These are phyloP conservation scores for Porphyrio hochstetteri DNA, from an alignment of 2,113 vertebrate species.

Conservation along the genomic window DNA sequence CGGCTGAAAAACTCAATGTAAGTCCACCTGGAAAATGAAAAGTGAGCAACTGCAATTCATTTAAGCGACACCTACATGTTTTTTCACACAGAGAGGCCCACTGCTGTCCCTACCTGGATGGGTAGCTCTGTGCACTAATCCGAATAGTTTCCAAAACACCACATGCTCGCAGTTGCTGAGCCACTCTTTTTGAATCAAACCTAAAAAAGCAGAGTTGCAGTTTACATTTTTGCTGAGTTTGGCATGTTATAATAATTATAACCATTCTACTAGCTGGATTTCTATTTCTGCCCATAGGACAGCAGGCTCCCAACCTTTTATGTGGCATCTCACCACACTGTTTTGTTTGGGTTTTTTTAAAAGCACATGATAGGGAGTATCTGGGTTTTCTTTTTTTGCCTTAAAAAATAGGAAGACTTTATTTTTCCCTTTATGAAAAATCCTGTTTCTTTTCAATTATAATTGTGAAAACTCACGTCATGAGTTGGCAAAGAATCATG, in stretches of 20 bases:
- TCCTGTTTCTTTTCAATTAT: background rate
- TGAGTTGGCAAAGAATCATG: background rate
- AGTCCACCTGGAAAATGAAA: conserved; percentile 86
- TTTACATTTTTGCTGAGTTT: background rate
- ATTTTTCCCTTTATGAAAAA: background rate
- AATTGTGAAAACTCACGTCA: background rate
- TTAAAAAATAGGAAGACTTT: background rate
- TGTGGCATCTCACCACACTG: no score
- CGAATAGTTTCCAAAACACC: conserved; percentile 95
- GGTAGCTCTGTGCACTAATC: conserved; percentile 96
- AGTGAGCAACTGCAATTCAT: background rate
- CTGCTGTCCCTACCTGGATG: conserved; percentile 79
- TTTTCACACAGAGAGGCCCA: background rate
- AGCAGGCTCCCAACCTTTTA: background rate
- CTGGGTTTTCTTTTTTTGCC: background rate
- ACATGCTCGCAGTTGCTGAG: conserved; percentile 94
- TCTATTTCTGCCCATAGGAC: background rate
- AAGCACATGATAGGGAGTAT: background rate
- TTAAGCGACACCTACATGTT: background rate
- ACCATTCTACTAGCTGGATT: background rate
- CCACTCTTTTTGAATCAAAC: conserved; percentile 89
- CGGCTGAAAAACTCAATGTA: conserved; percentile 97
- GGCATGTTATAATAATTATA: background rate
- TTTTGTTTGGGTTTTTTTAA: background rate
- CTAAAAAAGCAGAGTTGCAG: conserved; percentile 58